Evolutionary conservation across 2,113 vertebrate genomes (phyloP), one percentile per base, ranked within the genome.

Genomic region (Anarhynchus alexandrinus): DNA sequence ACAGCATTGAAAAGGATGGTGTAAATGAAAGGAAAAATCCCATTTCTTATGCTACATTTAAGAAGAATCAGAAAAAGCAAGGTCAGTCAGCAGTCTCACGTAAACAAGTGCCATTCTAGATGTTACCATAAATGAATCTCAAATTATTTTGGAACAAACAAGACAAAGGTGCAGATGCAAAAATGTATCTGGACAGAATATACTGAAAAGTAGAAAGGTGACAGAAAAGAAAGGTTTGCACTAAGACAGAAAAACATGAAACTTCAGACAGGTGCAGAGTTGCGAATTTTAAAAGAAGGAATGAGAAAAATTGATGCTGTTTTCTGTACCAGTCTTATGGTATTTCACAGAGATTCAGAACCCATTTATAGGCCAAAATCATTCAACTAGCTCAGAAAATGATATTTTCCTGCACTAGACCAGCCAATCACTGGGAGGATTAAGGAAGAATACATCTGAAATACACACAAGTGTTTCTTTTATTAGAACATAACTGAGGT

Each of bases 61-160:
- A 94, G 90, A 92, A 74, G 51, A 83, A 90, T 78, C 69, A 90
- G 87, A 82, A 94, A 95, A 87, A 90, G 36, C 54, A 49, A 69
- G 25, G 64, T 77, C 78, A 72, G 70, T 20, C 47, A 76, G 19
- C 15, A 86, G 86, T 65, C 69, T 83, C 87, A 74, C 15, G 9
- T 49, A 73, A 95, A 73, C 55, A 89, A 88, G 34, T 71, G 71
- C 54, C 12, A 11, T 79, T 95, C 85, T 42, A 29, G 15, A 55
- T 87, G 49, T 90, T 93, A 76, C 81, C 82, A 40, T 67, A 62
- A 92, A 85, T 88, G 25, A 95, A 76, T 81, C 76, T 62, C 36
- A 92, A 95, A 83, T 70, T 88, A 62, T 82, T 85, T 96, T 93
- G 55, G 22, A 82, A 93, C 5, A 65, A 62, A 62, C 11, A 62